phyloP scores from a whole-genome alignment of 2,888 invertebrate species.

The Drosophila emarginata region DNA sequence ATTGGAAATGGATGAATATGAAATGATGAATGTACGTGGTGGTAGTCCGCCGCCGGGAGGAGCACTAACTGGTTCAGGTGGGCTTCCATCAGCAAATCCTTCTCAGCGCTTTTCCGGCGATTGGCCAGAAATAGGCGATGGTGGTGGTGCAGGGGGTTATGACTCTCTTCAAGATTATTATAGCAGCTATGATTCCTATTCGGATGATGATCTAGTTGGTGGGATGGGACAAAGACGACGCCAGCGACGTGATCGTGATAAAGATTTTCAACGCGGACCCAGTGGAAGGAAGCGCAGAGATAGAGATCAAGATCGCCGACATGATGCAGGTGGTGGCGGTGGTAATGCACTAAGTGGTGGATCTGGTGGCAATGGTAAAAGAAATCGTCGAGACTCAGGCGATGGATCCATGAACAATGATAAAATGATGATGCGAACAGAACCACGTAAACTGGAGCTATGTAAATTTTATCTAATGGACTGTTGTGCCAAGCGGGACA shows the following conservation, averaged over 20 bases:
- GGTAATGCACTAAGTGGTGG: background rate
- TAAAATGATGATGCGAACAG: conserved; percentile 84
- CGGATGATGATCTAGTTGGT: conserved; percentile 63
- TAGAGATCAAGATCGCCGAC: conserved; percentile 13
- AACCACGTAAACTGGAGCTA: conserved; percentile 94
- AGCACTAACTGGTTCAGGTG: background rate
- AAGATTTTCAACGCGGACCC: conserved; percentile 83
- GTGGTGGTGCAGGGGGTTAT: conserved; percentile 82
- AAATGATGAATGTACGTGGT: conserved; percentile 91
- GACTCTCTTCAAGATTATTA: conserved; percentile 84
- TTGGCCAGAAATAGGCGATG: conserved; percentile 44
- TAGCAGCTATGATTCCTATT: conserved; percentile 84
- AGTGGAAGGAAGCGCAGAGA: conserved; percentile 6
- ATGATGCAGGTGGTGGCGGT: background rate
- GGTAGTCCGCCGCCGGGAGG: conserved; percentile 85
- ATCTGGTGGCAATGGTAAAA: conserved; percentile 71
- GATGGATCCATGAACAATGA: conserved; percentile 24
- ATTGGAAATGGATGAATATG: conserved; percentile 86
- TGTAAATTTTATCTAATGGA: conserved; percentile 98
- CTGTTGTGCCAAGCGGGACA: conserved; percentile 95
- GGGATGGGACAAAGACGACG: conserved; percentile 78
- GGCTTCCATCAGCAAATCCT: background rate
- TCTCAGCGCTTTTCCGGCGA: conserved; percentile 32
- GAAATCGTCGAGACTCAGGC: conserved; percentile 84
- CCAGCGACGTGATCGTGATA: conserved; percentile 80